A percentile compares a stretch with the other conserved stretches of the same genome.
Evolutionary conservation across 2,888 invertebrate genomes (phyloP).

Genomic region (Rutpela maculata): DNA sequence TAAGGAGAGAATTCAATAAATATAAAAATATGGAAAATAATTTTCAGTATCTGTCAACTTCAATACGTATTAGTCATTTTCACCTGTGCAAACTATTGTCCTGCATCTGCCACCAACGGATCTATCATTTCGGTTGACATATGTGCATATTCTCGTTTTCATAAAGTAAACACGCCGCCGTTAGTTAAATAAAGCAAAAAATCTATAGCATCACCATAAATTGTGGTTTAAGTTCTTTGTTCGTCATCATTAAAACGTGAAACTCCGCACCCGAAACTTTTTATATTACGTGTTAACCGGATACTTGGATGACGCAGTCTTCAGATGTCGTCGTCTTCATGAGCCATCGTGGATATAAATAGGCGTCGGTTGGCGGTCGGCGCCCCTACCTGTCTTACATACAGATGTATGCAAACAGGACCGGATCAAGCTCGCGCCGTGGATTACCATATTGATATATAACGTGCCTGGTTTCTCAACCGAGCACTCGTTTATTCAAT

Average conservation of each 20-base stretch:
- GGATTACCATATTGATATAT: constrained; percentile 33
- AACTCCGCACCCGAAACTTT: constrained; percentile 35
- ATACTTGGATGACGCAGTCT: constrained; percentile 44
- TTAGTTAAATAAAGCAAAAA: constrained; percentile 13
- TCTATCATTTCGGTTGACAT: neutral
- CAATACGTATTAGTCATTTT: too few relatives aligned
- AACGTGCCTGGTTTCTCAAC: constrained; percentile 19
- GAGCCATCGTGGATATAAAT: constrained; percentile 45
- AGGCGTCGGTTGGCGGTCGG: constrained; percentile 54
- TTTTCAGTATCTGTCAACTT: too few relatives aligned
- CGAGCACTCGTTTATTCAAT: constrained; percentile 6
- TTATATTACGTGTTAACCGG: constrained; percentile 44
- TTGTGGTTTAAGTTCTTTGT: constrained; percentile 29
- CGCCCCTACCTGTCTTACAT: constrained; percentile 55
- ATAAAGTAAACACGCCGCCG: neutral
- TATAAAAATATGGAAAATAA: too few relatives aligned
- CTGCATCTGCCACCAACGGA: neutral
- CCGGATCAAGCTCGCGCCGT: constrained; percentile 8
- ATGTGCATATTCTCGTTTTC: constrained; percentile 1
- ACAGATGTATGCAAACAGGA: constrained; percentile 28
- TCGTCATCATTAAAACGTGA: constrained; percentile 37
- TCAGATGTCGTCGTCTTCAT: constrained; percentile 42
- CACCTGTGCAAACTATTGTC: too few relatives aligned
- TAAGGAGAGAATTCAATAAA: too few relatives aligned
- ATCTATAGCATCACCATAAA: constrained; percentile 18